These are phyloP conservation scores for Atta texana DNA, from an alignment of 1,140 invertebrate genomes.

Conservation along the genomic window DNA sequence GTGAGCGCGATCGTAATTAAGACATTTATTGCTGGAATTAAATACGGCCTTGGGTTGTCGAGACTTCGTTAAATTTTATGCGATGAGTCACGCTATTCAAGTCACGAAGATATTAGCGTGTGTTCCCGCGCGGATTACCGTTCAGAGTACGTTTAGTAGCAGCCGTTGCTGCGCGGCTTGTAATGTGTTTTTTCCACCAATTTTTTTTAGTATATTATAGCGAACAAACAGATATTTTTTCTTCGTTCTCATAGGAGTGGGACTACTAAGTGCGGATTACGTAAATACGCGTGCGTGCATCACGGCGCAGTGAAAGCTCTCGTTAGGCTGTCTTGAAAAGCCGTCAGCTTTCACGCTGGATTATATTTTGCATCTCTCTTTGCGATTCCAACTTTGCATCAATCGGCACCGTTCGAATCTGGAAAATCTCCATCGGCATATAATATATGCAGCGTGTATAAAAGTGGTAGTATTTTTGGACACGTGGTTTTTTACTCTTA, in stretches of 20 bases:
- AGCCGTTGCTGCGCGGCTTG: neutral
- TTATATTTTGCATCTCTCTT: neutral
- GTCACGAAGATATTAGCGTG: slow-evolving; percentile 7
- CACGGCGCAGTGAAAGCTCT: neutral
- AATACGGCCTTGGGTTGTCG: neutral
- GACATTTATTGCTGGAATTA: slow-evolving; percentile 14
- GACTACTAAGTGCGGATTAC: slow-evolving; percentile 14
- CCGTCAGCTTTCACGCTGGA: neutral
- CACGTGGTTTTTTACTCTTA: neutral
- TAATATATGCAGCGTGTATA: neutral
- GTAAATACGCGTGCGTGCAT: neutral
- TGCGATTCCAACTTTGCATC: slow-evolving; percentile 5
- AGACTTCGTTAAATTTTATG: slow-evolving; percentile 40
- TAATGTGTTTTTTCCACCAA: neutral
- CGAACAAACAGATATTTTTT: neutral
- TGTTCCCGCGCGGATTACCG: neutral
- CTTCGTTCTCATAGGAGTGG: neutral
- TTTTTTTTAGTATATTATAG: slow-evolving; percentile 1
- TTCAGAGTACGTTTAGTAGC: too few species aligned
- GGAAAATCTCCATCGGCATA: neutral
- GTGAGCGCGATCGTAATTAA: slow-evolving; percentile 36
- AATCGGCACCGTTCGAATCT: neutral
- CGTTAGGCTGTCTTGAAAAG: slow-evolving; percentile 11
- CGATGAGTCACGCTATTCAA: slow-evolving; percentile 26
- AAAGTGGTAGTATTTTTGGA: slow-evolving; percentile 36